Percentiles rank a stretch among this genome's conserved stretches.
Evolutionary conservation across 2,888 invertebrate genomes (phyloP).

Genomic region (Cerceris rybyensis): DNA sequence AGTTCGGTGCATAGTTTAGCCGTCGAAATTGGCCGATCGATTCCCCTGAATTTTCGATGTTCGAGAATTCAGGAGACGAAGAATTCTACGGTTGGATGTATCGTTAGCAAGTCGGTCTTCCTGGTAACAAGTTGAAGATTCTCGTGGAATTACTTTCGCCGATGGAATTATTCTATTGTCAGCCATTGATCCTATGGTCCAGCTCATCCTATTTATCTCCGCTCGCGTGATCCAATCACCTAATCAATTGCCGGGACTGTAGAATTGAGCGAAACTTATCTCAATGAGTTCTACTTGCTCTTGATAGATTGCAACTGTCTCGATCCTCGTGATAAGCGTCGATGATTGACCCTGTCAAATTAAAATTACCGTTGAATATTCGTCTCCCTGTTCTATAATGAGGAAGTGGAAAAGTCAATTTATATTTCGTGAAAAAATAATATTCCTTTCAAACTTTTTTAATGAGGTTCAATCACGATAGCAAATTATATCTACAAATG

Average conservation of each 20-base stretch:
- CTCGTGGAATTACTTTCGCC: background rate
- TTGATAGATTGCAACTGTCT: constrained; percentile 24
- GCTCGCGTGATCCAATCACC: constrained; percentile 48
- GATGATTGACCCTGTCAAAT: background rate
- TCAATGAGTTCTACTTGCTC: constrained; percentile 49
- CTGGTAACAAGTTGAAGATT: no score
- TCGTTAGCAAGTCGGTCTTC: background rate
- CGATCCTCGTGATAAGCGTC: background rate
- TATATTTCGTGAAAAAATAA: no score
- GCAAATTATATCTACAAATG: no score
- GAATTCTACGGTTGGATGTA: background rate
- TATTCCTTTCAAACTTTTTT: no score
- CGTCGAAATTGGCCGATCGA: background rate
- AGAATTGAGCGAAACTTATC: constrained; percentile 50
- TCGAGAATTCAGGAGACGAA: background rate
- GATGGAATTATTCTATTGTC: constrained; percentile 42
- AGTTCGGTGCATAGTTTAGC: constrained; percentile 34
- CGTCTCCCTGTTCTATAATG: no score
- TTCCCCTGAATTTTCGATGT: background rate
- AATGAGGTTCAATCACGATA: no score
- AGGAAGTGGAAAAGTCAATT: no score
- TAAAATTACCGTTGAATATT: background rate
- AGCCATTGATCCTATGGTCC: constrained; percentile 14
- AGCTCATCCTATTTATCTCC: constrained; percentile 46
- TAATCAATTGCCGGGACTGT: constrained; percentile 46